These are phyloP conservation scores for Sebastes minor DNA, from an alignment of 2,797 vertebrate species.

Conservation along the genomic window DNA sequence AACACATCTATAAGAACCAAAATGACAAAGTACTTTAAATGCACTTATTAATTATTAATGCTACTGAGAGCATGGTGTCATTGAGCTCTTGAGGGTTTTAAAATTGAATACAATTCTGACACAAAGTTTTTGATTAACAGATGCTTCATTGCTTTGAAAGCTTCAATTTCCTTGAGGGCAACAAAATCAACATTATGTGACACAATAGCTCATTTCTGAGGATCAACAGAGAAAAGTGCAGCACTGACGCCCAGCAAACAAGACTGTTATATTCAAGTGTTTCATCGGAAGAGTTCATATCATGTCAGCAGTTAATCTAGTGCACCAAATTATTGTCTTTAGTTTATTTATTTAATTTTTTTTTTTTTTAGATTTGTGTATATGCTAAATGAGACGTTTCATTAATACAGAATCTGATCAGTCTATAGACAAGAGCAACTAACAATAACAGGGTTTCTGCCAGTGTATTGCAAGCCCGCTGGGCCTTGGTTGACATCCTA, in stretches of 20 bases:
- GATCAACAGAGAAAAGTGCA: neutral
- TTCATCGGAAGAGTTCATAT: neutral
- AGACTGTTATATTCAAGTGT: neutral
- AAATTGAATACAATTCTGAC: neutral
- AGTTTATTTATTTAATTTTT: neutral
- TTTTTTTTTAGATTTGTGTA: neutral
- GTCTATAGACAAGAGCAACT: neutral
- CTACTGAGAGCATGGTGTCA: neutral
- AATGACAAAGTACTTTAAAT: neutral
- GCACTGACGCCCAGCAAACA: neutral
- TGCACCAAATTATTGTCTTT: neutral
- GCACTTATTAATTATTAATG: conserved; percentile 6
- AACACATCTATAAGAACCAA: neutral
- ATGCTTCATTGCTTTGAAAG: neutral
- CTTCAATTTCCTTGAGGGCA: neutral
- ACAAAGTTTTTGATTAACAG: neutral
- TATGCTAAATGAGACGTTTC: neutral
- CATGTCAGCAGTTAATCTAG: neutral
- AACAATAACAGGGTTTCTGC: neutral
- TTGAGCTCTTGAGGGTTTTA: neutral
- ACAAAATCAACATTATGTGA: neutral
- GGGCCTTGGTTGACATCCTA: too few relatives aligned
- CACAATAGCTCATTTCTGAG: neutral
- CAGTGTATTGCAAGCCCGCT: too few relatives aligned
- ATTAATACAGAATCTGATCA: neutral